phyloP scores from a whole-genome alignment of 1,140 invertebrate species.

The Holcopasites calliopsidis region DNA sequence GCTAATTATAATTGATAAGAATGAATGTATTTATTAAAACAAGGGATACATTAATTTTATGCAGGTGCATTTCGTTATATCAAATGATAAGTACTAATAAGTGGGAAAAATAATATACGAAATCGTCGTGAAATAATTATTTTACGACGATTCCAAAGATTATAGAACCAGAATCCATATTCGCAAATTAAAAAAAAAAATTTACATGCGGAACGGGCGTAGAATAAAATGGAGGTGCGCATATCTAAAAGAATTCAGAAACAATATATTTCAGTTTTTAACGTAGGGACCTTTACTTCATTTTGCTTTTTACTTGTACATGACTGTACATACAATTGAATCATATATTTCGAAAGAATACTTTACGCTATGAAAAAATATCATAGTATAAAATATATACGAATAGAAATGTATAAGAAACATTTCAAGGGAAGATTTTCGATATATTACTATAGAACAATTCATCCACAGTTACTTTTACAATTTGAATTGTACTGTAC shows the following conservation, averaged over 20 bases:
- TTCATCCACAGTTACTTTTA: not conserved
- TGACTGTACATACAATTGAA: not conserved
- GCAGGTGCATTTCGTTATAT: not conserved
- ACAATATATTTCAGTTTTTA: not conserved
- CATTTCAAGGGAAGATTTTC: not conserved
- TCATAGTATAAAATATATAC: slow-evolving; percentile 10
- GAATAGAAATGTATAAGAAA: not conserved
- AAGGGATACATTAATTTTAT: too few species aligned
- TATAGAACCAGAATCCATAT: too few species aligned
- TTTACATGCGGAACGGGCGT: too few species aligned
- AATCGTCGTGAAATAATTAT: not conserved
- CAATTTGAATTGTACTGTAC: not conserved
- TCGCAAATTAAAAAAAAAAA: too few species aligned
- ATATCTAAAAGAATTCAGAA: too few species aligned
- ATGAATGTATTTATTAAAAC: not conserved
- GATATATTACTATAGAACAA: not conserved
- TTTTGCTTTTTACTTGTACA: not conserved
- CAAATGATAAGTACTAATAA: not conserved
- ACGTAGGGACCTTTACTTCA: not conserved
- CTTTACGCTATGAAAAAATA: slow-evolving; percentile 1
- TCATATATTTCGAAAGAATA: not conserved
- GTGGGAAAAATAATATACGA: not conserved
- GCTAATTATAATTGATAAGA: slow-evolving; percentile 9
- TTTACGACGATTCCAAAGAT: too few species aligned
- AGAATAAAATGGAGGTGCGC: too few species aligned